phyloP scores from a whole-genome alignment of 2,888 invertebrate genomes.

The Synergus gifuensis region DNA sequence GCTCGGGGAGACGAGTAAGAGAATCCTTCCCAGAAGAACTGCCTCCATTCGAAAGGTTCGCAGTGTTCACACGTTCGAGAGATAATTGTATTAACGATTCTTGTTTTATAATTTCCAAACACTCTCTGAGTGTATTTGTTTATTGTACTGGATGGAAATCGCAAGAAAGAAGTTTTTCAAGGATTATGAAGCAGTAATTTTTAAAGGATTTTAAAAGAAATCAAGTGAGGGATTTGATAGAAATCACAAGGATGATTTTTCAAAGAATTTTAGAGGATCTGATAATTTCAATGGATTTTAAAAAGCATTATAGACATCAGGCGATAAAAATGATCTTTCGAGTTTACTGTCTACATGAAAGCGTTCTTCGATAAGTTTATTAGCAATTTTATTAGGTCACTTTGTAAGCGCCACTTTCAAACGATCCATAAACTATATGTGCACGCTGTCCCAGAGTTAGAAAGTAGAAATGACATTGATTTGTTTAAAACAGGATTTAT shows the following conservation, averaged over 20 bases:
- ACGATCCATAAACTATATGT: conserved; percentile 19
- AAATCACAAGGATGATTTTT: too few relatives aligned
- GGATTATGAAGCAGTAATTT: neutral
- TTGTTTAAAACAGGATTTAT: conserved; percentile 33
- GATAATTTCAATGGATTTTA: too few relatives aligned
- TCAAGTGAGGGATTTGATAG: too few relatives aligned
- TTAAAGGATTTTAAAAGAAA: too few relatives aligned
- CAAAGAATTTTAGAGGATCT: too few relatives aligned
- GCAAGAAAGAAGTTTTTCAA: neutral
- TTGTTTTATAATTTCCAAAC: too few relatives aligned
- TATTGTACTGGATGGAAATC: neutral
- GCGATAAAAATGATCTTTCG: too few relatives aligned
- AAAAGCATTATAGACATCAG: too few relatives aligned
- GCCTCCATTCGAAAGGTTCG: neutral
- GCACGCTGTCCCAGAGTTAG: conserved; percentile 21
- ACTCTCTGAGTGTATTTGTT: neutral
- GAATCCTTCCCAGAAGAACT: neutral
- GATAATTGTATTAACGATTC: too few relatives aligned
- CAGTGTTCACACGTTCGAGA: neutral
- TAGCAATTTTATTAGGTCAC: conserved; percentile 31
- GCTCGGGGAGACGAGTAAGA: conserved; percentile 11
- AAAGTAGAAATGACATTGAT: conserved; percentile 35
- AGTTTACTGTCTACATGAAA: neutral
- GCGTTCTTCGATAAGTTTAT: conserved; percentile 23
- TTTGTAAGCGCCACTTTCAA: conserved; percentile 33